These are phyloP conservation scores for Ectropis crepuscularia DNA, from an alignment of 2,888 invertebrate genomes.

Conservation along the genomic window DNA sequence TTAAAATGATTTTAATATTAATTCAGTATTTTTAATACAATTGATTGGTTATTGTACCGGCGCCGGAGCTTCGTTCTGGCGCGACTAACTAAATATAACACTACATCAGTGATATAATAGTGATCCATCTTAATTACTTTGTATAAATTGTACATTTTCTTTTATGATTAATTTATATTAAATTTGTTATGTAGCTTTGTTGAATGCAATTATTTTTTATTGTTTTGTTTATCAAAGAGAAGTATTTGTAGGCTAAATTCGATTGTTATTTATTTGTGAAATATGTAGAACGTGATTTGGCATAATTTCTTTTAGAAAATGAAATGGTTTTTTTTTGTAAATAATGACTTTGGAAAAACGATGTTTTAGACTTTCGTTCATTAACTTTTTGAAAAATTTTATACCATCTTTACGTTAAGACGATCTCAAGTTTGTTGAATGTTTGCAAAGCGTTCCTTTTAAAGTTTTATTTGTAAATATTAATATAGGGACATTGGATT, in stretches of 20 bases:
- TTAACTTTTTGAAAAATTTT: conserved; percentile 76
- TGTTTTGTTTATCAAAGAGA: conserved; percentile 83
- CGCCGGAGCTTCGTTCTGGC: conserved; percentile 42
- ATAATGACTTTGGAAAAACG: conserved; percentile 63
- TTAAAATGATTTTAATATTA: conserved; percentile 48
- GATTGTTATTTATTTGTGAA: conserved; percentile 84
- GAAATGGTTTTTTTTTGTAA: conserved; percentile 66
- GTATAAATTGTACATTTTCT: conserved; percentile 83
- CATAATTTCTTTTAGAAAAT: conserved; percentile 65
- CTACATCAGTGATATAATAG: conserved; percentile 75
- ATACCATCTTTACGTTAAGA: conserved; percentile 84
- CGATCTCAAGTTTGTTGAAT: conserved; percentile 85
- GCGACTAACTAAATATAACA: conserved; percentile 48
- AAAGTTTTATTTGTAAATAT: conserved; percentile 85
- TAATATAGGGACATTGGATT: conserved; percentile 81
- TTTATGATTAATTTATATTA: conserved; percentile 83
- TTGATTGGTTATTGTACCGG: conserved; percentile 39
- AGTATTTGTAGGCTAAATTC: conserved; percentile 84
- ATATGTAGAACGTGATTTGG: conserved; percentile 79
- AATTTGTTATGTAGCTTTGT: conserved; percentile 85
- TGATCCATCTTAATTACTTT: conserved; percentile 79
- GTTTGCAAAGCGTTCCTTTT: conserved; percentile 85
- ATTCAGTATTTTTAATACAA: conserved; percentile 39
- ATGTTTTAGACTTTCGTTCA: conserved; percentile 77
- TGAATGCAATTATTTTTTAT: conserved; percentile 85